Evolutionary conservation across 2,888 invertebrate genomes (phyloP).

Genomic region (Coremacera marginata): DNA sequence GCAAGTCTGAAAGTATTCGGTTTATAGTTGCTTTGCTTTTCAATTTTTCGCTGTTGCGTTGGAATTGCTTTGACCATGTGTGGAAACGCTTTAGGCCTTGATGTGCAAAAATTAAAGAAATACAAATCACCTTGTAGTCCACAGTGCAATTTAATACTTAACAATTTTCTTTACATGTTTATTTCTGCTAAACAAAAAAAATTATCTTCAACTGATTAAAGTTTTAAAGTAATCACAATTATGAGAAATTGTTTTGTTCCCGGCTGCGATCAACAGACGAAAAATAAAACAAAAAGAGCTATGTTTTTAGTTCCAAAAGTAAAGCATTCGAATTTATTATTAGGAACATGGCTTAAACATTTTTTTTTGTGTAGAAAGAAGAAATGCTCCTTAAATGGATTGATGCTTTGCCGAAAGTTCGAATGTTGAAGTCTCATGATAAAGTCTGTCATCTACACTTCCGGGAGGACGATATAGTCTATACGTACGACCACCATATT

Average conservation of each 20-base stretch:
- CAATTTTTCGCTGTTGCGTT: too few species aligned
- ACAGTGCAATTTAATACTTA: background rate
- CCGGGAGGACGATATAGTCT: slow-evolving; percentile 50
- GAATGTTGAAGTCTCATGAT: slow-evolving; percentile 52
- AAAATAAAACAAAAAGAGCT: slow-evolving; percentile 47
- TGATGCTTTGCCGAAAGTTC: slow-evolving; percentile 51
- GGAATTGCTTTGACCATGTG: too few species aligned
- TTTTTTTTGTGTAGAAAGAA: slow-evolving; percentile 46
- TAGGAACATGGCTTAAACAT: background rate
- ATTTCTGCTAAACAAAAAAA: too few species aligned
- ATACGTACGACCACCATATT: slow-evolving; percentile 57
- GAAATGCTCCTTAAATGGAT: slow-evolving; percentile 53
- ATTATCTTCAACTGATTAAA: too few species aligned
- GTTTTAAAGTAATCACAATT: background rate
- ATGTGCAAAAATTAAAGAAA: too few species aligned
- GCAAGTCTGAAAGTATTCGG: too few species aligned
- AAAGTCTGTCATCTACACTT: slow-evolving; percentile 59
- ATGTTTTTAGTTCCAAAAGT: slow-evolving; percentile 59
- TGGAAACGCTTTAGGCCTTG: too few species aligned
- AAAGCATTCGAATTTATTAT: background rate
- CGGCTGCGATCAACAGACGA: slow-evolving; percentile 54
- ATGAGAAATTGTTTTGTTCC: slow-evolving; percentile 59
- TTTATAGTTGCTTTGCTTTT: too few species aligned
- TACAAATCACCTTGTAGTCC: too few species aligned
- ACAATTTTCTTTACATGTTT: background rate